Percentiles rank a stretch among this genome's conserved stretches.
phyloP scores from a whole-genome alignment of 2,888 invertebrate species.

The Aphodius granarius region DNA sequence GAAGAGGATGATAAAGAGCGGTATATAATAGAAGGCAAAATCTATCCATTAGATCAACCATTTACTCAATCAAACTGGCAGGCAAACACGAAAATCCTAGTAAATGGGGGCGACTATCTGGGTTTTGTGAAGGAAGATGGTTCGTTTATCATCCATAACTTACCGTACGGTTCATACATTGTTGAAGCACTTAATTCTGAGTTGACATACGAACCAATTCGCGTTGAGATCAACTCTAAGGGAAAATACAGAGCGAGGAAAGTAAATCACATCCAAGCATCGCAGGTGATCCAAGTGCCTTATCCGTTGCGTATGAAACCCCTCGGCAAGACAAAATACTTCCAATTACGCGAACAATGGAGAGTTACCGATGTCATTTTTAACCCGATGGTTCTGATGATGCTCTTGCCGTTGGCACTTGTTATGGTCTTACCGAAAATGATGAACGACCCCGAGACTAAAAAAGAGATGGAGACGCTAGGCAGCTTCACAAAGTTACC shows the following conservation, averaged over 20 bases:
- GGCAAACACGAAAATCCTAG: constrained; percentile 73
- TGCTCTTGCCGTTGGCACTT: constrained; percentile 88
- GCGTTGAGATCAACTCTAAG: constrained; percentile 97
- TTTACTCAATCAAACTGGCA: constrained; percentile 69
- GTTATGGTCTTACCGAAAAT: constrained; percentile 94
- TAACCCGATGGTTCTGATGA: constrained; percentile 98
- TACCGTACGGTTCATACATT: constrained; percentile 91
- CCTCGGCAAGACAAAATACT: constrained; percentile 77
- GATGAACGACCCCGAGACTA: constrained; percentile 97
- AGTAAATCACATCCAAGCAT: constrained; percentile 92
- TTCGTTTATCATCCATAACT: constrained; percentile 82
- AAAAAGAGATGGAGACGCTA: constrained; percentile 92
- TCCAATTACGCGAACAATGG: constrained; percentile 96
- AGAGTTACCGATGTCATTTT: constrained; percentile 93
- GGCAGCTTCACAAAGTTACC: constrained; percentile 81
- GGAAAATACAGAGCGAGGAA: constrained; percentile 95
- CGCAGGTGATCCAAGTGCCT: constrained; percentile 84
- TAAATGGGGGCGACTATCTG: constrained; percentile 87
- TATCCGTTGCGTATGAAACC: constrained; percentile 92
- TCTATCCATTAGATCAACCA: constrained; percentile 67
- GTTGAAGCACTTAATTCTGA: constrained; percentile 91
- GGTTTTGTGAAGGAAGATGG: constrained; percentile 92
- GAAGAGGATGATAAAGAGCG: constrained; percentile 56
- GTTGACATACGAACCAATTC: constrained; percentile 88
- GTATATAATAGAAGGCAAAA: constrained; percentile 79